phyloP scores from a whole-genome alignment of 2,113 vertebrate genomes.

The Procavia capensis region DNA sequence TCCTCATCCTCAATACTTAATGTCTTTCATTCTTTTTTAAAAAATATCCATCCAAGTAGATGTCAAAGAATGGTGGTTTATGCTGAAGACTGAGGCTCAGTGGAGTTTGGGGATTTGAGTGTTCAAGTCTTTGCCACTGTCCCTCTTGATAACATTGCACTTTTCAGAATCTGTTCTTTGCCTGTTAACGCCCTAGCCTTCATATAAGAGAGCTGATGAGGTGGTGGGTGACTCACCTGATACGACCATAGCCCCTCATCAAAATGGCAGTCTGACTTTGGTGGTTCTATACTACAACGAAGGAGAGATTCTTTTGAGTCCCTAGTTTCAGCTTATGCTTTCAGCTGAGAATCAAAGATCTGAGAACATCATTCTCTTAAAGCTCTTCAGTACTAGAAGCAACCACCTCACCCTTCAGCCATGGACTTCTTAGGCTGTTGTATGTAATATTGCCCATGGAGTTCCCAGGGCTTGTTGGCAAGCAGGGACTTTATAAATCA shows the following conservation, averaged over 20 bases:
- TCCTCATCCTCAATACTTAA: no score
- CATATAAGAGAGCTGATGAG: background rate
- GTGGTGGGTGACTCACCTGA: background rate
- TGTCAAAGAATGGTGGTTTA: background rate
- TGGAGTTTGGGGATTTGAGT: background rate
- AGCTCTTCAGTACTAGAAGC: background rate
- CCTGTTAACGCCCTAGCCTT: background rate
- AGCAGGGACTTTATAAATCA: background rate
- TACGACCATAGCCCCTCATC: background rate
- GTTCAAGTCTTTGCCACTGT: background rate
- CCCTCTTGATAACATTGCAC: background rate
- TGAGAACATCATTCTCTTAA: background rate
- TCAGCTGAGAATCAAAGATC: conserved; percentile 15
- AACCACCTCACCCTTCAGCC: background rate
- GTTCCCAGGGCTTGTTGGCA: background rate
- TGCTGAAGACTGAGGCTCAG: background rate
- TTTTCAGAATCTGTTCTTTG: background rate
- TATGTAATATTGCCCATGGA: background rate
- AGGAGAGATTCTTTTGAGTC: background rate
- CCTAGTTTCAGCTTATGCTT: conserved; percentile 8
- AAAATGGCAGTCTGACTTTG: conserved; percentile 1
- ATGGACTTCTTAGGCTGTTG: background rate
- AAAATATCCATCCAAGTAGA: background rate
- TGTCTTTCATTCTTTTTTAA: background rate
- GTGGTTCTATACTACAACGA: conserved; percentile 3